phyloP scores from a whole-genome alignment of 2,888 invertebrate species.

The Drosophila planitibia region DNA sequence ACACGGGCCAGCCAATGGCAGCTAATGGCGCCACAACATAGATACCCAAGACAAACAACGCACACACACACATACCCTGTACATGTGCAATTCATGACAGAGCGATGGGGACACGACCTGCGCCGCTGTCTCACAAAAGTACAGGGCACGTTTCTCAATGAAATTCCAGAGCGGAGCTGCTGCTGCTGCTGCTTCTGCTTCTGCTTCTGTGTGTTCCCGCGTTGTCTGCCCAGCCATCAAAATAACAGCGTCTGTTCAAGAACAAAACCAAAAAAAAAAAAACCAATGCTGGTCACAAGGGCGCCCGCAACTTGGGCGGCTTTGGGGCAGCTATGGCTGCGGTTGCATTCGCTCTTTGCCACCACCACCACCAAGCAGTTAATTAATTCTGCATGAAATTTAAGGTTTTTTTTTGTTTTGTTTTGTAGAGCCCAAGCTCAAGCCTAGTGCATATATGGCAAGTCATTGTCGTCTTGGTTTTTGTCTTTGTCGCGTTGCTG shows the following conservation, averaged over 20 bases:
- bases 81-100: slow-evolving; percentile 66
- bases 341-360: slow-evolving; percentile 54
- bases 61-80: slow-evolving; percentile 15
- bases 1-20: slow-evolving; percentile 71
- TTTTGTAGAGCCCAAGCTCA: slow-evolving; percentile 32
- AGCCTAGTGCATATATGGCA: slow-evolving; percentile 67
- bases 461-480: slow-evolving; percentile 69
- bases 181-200: slow-evolving; percentile 63
- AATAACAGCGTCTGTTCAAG: slow-evolving; percentile 41
- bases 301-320: slow-evolving; percentile 62
- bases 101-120: slow-evolving; percentile 76
- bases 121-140: slow-evolving; percentile 55
- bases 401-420: slow-evolving; percentile 54
- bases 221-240: slow-evolving; percentile 83
- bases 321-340: slow-evolving; percentile 39
- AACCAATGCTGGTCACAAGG: slow-evolving; percentile 45
- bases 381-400: slow-evolving; percentile 83
- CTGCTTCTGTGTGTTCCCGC: slow-evolving; percentile 83
- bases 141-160: slow-evolving; percentile 81
- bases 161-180: slow-evolving; percentile 72
- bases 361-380: slow-evolving; percentile 69
- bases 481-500: slow-evolving; percentile 44
- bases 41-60: slow-evolving; percentile 63
- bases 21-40: slow-evolving; percentile 79
- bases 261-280: slow-evolving; percentile 1